These are phyloP conservation scores for Nemopilema nomurai DNA, from an alignment of 30 jellyfish, hydroid and myxozoan genomes.

Conservation along the genomic window DNA sequence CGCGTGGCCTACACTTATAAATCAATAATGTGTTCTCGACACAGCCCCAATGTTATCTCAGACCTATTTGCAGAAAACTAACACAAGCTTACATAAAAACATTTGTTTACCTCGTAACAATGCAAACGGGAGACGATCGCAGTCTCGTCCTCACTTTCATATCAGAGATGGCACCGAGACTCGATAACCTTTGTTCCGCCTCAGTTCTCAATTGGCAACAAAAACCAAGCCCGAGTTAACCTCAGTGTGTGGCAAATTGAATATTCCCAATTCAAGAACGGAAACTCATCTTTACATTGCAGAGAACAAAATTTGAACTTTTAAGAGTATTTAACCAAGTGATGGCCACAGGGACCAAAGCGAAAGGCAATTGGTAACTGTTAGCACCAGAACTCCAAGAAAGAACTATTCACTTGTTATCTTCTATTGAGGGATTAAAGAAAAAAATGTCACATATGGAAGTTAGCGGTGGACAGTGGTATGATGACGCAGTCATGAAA, in stretches of 20 bases:
- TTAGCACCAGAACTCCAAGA: too few relatives aligned
- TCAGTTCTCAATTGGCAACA: not conserved
- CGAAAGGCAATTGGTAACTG: too few relatives aligned
- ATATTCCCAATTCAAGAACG: too few relatives aligned
- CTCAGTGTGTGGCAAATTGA: too few relatives aligned
- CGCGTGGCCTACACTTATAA: slow-evolving; percentile 20
- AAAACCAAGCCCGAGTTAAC: not conserved
- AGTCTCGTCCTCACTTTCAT: slow-evolving; percentile 28
- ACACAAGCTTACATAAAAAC: slow-evolving; percentile 22
- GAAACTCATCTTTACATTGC: not conserved
- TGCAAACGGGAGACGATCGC: slow-evolving; percentile 14
- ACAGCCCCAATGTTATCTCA: slow-evolving; percentile 20
- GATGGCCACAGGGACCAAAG: too few relatives aligned
- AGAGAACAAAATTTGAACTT: too few relatives aligned
- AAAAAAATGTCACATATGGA: too few relatives aligned
- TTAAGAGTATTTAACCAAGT: too few relatives aligned
- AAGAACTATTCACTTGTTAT: too few relatives aligned
- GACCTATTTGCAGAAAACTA: slow-evolving; percentile 29
- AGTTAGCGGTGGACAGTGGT: too few relatives aligned
- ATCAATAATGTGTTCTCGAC: slow-evolving; percentile 22
- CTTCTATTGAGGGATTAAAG: too few relatives aligned
- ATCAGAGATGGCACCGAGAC: slow-evolving; percentile 25
- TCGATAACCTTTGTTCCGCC: not conserved
- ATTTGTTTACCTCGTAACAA: slow-evolving; percentile 20
- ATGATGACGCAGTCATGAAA: too few relatives aligned